Percentiles rank a stretch among this genome's conserved stretches.
phyloP scores from a whole-genome alignment of 2,888 invertebrate genomes.

The Spisula subtruncata region DNA sequence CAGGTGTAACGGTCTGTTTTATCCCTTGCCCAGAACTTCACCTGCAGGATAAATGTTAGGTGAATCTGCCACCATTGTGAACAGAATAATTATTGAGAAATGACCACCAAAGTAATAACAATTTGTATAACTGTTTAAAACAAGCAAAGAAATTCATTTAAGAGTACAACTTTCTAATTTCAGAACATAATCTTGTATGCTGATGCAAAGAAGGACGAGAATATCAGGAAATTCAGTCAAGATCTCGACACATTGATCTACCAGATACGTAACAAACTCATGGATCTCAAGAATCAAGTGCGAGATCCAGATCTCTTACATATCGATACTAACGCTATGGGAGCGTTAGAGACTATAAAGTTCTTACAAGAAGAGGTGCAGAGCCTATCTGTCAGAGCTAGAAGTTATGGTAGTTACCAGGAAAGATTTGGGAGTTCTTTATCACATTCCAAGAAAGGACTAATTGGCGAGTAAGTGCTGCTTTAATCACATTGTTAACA shows the following conservation, averaged over 20 bases:
- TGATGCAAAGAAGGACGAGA: constrained; percentile 88
- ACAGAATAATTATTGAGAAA: no score
- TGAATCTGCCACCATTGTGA: no score
- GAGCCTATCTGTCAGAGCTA: constrained; percentile 82
- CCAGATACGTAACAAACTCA: constrained; percentile 83
- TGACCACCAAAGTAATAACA: no score
- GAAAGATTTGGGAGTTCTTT: constrained; percentile 87
- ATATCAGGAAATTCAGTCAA: constrained; percentile 86
- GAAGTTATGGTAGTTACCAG: constrained; percentile 87
- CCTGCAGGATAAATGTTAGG: no score
- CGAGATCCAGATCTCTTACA: constrained; percentile 86
- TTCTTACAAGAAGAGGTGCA: constrained; percentile 86
- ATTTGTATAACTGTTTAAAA: no score
- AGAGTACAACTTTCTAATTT: constrained; percentile 35
- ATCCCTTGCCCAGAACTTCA: no score
- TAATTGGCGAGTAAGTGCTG: constrained; percentile 78
- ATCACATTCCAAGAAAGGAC: constrained; percentile 81
- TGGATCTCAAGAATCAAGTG: constrained; percentile 85
- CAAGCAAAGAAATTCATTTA: no score
- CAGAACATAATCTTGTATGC: constrained; percentile 87
- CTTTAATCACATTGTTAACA: background rate
- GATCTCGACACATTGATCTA: constrained; percentile 86
- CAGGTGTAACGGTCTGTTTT: no score
- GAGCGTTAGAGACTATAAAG: constrained; percentile 85
- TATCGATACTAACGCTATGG: constrained; percentile 84